phyloP scores from a whole-genome alignment of 2,888 invertebrate genomes.

The Cataglyphis cursor region DNA sequence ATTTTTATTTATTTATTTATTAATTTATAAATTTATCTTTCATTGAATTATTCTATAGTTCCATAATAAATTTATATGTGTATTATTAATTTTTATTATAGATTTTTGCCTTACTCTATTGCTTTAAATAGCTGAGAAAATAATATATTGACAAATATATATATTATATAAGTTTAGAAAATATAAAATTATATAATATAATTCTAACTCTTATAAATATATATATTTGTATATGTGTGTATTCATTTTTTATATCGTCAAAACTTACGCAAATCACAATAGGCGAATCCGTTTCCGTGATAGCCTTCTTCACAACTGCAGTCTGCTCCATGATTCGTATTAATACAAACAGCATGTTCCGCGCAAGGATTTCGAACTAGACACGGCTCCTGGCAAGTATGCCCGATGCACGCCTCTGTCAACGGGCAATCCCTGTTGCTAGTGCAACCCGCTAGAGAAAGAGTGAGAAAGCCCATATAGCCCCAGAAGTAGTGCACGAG shows the following conservation, averaged over 20 bases:
- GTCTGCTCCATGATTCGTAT: conserved; percentile 95
- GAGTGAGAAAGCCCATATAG: conserved; percentile 83
- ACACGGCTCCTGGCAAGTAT: conserved; percentile 95
- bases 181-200: too few species aligned
- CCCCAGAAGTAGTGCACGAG: conserved; percentile 75
- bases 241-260: neutral
- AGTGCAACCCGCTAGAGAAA: conserved; percentile 92
- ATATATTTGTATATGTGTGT: too few species aligned
- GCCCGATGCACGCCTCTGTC: conserved; percentile 95
- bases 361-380: conserved; percentile 94
- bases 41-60: neutral
- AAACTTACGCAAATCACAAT: conserved; percentile 92
- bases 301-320: conserved; percentile 95
- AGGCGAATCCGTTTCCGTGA: conserved; percentile 94
- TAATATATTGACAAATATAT: neutral
- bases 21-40: neutral
- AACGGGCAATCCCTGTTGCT: conserved; percentile 94
- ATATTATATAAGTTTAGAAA: neutral
- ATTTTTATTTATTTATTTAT: neutral
- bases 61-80: neutral
- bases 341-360: conserved; percentile 94
- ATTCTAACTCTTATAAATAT: too few species aligned
- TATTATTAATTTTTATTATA: neutral
- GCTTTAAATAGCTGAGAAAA: neutral
- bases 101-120: neutral